Base-by-base conservation (phyloP, 2,888 invertebrate genomes). In the Thumatha senex region DNA sequence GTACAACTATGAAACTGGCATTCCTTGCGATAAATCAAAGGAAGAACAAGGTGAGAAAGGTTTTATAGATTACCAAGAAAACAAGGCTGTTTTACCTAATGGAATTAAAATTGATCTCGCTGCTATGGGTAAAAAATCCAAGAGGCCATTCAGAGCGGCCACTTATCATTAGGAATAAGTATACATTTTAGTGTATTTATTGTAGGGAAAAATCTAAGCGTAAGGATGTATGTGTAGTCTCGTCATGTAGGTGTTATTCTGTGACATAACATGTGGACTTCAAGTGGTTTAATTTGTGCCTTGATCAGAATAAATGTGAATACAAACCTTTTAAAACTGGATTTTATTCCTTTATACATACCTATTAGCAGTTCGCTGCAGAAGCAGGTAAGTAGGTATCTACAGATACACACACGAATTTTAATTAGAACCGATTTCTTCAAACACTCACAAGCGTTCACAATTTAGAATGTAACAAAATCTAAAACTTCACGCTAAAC, bases 1-100 rank as follows among this genome's bases (percentile, higher is more conserved):
- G 77, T 97, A 96, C 82, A 94, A 94, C 60, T 97, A 97, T 76
- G 96, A 95, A 80, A 96, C 96, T 14, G 97, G 97, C 40, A 96
- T 95, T 64, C 93, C 90, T 56, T 96, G 95, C 67, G 94, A 94
- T 76, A 93, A 92, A 73, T 80, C 84, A 31, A 92, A 92, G 64
- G 89, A 93, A 39, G 87, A 92, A 9, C 84, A 92, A 54, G 92
- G 92, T 54, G 92, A 93, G 58, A 92, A 92, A 61, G 95, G 95
- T 18, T 95, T 94, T 70, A 92, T 95, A 57, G 95, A 95, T 80
- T 95, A 95, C 72, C 94, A 95, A 77, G 94, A 94, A 78, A 95
- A 95, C 75, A 94, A 94, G 74, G 94, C 95, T 43, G 94, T 95
- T 18, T 84, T 95, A 54, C 95, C 95, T 35, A 95, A 95, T 76